Evolutionary conservation across 1,140 invertebrate genomes (phyloP).

Genomic region (Mactra quadrangularis): DNA sequence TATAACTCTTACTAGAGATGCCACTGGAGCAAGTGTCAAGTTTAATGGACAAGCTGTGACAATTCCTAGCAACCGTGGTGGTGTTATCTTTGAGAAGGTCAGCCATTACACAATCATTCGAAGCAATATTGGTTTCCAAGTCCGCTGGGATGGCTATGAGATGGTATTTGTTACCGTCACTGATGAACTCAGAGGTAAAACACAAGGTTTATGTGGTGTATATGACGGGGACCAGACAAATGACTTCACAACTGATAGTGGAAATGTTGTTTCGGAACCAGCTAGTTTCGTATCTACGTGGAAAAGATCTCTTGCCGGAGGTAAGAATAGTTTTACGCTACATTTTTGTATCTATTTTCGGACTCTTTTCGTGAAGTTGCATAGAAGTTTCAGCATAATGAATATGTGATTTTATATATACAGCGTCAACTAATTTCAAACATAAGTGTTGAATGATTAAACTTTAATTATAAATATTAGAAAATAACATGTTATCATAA

Average conservation of each 20-base stretch:
- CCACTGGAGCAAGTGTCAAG: constrained; percentile 44
- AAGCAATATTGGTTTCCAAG: constrained; percentile 87
- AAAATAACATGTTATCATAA: no score
- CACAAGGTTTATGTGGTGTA: constrained; percentile 91
- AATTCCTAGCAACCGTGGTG: constrained; percentile 84
- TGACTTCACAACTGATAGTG: constrained; percentile 86
- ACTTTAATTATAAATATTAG: no score
- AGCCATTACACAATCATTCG: constrained; percentile 88
- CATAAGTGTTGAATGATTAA: no score
- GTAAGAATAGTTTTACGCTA: constrained; percentile 81
- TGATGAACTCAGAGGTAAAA: constrained; percentile 90
- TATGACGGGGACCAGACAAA: constrained; percentile 89
- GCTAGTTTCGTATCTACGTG: constrained; percentile 87
- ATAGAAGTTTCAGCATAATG: no score
- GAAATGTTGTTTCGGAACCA: constrained; percentile 65
- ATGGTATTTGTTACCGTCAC: constrained; percentile 86
- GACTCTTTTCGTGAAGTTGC: no score
- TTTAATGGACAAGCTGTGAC: constrained; percentile 56
- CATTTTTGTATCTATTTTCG: no score
- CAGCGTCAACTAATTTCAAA: no score
- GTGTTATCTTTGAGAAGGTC: constrained; percentile 89
- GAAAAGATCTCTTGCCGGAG: constrained; percentile 87
- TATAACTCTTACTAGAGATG: constrained; percentile 59
- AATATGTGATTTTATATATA: no score
- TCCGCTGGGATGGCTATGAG: constrained; percentile 89